These are phyloP conservation scores for Carposina sasakii DNA, from an alignment of 1,140 invertebrate species.

Conservation along the genomic window DNA sequence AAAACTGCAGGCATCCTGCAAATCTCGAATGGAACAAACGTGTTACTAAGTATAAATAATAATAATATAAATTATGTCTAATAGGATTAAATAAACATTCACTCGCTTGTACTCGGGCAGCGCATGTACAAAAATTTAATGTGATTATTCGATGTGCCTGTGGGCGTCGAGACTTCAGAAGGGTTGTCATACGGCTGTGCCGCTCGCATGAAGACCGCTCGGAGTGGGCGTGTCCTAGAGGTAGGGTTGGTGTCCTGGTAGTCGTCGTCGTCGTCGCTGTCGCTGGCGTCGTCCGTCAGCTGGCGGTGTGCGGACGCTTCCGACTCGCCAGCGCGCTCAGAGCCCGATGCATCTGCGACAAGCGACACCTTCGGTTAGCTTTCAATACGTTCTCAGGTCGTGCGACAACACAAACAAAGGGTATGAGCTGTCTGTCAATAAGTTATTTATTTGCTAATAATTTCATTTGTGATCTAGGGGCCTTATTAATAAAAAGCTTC, in stretches of 20 bases:
- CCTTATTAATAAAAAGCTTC: too few species aligned
- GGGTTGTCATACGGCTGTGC: not conserved
- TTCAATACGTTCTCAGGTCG: too few species aligned
- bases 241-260: constrained; percentile 65
- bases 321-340: constrained; percentile 48
- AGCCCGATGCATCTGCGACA: constrained; percentile 60
- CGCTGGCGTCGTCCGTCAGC: constrained; percentile 62
- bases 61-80: constrained; percentile 60
- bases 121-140: constrained; percentile 35
- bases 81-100: constrained; percentile 69
- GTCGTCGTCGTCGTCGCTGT: constrained; percentile 60
- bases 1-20: constrained; percentile 37
- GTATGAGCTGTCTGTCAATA: too few species aligned
- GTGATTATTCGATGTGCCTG: too few species aligned
- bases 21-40: constrained; percentile 29
- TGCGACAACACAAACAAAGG: too few species aligned
- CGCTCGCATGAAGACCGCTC: not conserved
- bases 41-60: constrained; percentile 48
- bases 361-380: not conserved
- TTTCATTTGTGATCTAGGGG: too few species aligned
- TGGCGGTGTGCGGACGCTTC: constrained; percentile 56
- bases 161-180: not conserved
- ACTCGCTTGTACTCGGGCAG: constrained; percentile 46
- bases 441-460: too few species aligned
- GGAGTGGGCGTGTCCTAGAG: constrained; percentile 32